These are phyloP conservation scores for Emydura subglobosa DNA, from an alignment of 2,113 vertebrate species.

Conservation along the genomic window DNA sequence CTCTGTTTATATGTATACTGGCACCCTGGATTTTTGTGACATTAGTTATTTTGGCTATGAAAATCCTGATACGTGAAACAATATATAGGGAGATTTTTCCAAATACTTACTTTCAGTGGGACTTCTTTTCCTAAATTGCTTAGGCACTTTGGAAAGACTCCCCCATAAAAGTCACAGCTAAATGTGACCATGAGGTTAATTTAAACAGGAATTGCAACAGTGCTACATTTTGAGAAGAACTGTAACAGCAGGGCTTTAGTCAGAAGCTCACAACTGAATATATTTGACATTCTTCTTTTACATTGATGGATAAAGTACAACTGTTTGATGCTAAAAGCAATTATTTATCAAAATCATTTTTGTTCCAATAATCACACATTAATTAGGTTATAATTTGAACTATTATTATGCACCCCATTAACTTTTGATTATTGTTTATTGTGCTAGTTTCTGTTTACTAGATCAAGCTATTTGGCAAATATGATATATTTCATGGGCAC, in stretches of 20 bases:
- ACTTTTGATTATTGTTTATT: neutral
- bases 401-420: neutral
- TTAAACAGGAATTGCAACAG: neutral
- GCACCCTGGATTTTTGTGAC: neutral
- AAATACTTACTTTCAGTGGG: neutral
- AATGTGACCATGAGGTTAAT: neutral
- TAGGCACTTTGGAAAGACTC: neutral
- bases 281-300: neutral
- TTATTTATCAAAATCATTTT: neutral
- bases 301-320: neutral
- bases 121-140: neutral
- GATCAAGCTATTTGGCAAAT: neutral
- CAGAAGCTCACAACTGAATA: neutral
- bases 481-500: conserved; percentile 34
- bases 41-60: accelerated
- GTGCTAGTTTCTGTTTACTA: neutral
- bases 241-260: neutral
- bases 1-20: accelerated
- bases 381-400: neutral
- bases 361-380: neutral
- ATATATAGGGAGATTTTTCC: neutral
- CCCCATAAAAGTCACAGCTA: neutral
- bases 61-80: neutral
- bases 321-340: neutral
- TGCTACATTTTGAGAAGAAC: neutral